A percentile compares a stretch with the other conserved stretches of the same genome.
Evolutionary conservation across 2,888 invertebrate genomes (phyloP).

Genomic region (Synergus itoensis): DNA sequence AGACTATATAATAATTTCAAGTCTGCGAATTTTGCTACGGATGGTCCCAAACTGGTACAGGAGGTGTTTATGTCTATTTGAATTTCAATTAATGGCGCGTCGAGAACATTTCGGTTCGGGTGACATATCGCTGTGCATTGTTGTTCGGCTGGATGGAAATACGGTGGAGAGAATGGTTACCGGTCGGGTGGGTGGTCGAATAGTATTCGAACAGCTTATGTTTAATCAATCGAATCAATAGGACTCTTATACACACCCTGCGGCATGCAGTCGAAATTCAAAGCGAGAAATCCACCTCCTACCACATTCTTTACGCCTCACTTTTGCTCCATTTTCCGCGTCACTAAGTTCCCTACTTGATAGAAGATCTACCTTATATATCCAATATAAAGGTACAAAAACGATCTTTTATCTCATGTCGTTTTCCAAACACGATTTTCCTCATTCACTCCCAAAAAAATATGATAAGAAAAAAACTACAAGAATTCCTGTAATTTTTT

Average conservation of each 20-base stretch:
- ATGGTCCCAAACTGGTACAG: not conserved
- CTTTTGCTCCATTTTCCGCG: not conserved
- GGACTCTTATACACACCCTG: conserved; percentile 27
- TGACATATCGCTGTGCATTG: conserved; percentile 67
- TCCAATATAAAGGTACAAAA: no score
- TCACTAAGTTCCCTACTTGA: not conserved
- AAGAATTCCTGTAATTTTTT: no score
- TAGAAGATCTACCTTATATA: no score
- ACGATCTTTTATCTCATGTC: no score
- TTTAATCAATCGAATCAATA: conserved; percentile 38
- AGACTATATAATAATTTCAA: not conserved
- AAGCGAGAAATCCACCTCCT: not conserved
- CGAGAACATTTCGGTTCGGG: conserved; percentile 66
- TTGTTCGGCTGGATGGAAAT: conserved; percentile 58
- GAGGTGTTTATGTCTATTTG: conserved; percentile 51
- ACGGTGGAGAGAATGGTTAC: conserved; percentile 37
- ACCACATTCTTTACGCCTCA: not conserved
- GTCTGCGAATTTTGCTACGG: not conserved
- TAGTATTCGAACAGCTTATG: conserved; percentile 41
- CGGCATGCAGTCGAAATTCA: not conserved
- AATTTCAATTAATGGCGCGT: conserved; percentile 57
- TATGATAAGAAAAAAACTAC: no score
- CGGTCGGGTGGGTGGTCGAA: conserved; percentile 48
- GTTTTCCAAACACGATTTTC: no score
- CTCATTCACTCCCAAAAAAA: no score